phyloP scores from a whole-genome alignment of 2,888 invertebrate genomes.

The Ligdia adustata region DNA sequence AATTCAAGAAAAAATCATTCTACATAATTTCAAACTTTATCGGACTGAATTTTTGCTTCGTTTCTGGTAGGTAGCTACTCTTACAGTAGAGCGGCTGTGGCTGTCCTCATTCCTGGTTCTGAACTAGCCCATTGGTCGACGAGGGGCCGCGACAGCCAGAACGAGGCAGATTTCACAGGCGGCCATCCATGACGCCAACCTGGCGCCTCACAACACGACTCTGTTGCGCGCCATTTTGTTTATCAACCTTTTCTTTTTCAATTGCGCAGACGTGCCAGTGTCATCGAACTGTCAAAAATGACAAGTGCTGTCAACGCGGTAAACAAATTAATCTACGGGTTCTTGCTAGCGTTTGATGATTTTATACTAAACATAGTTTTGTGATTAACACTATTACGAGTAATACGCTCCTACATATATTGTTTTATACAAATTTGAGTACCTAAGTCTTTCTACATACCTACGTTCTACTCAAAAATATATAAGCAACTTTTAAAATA shows the following conservation, averaged over 20 bases:
- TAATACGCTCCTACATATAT: too few relatives aligned
- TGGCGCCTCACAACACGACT: slow-evolving; percentile 21
- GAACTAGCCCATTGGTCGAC: slow-evolving; percentile 5
- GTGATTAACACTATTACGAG: too few relatives aligned
- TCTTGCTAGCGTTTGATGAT: too few relatives aligned
- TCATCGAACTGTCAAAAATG: slow-evolving; percentile 25
- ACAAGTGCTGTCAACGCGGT: slow-evolving; percentile 5
- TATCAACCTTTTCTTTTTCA: slow-evolving; percentile 21
- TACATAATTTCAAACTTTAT: too few relatives aligned
- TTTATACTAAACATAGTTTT: too few relatives aligned
- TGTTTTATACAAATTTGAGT: too few relatives aligned
- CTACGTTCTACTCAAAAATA: too few relatives aligned
- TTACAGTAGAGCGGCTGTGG: slow-evolving; percentile 4
- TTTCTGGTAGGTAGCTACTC: slow-evolving; percentile 3
- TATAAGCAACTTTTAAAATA: too few relatives aligned
- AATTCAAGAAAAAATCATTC: too few relatives aligned
- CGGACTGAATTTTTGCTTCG: too few relatives aligned
- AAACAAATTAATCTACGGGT: background rate
- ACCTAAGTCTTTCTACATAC: too few relatives aligned
- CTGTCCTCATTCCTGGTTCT: slow-evolving; percentile 19
- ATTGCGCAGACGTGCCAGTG: slow-evolving; percentile 13
- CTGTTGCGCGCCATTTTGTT: slow-evolving; percentile 18
- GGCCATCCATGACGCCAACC: slow-evolving; percentile 28
- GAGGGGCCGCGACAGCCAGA: background rate
- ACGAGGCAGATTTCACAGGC: slow-evolving; percentile 26